Base-by-base conservation (phyloP, 1,140 invertebrate species). In the Neodiprion virginianus region DNA sequence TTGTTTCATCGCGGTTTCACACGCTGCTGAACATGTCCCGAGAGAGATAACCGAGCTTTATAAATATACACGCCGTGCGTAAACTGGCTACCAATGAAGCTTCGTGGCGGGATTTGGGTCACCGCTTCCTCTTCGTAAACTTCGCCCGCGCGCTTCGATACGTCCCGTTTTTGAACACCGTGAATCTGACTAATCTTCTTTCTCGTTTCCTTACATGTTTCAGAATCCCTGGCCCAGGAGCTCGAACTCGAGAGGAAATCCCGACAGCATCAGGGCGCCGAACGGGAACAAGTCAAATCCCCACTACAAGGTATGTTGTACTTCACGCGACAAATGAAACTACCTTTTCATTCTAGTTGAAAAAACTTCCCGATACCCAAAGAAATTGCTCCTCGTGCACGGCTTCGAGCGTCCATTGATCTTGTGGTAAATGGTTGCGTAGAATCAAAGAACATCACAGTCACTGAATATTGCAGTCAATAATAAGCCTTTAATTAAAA, bases 161-260 rank as follows among this genome's bases (percentile, higher is more conserved):
- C 53, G 5, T 9, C 7, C 28, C 28, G 28, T 40, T 40, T 40
- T 40, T 40, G 28, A 40, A 40, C 28, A 40, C 28, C 28, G 5
- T 40, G 28, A 4, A 40, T 5, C 28, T 40, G 28, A 40, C 28
- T 40, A 40, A 40, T 40, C 28, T 40, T 80, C 75, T 78, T 23
- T 77, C 23, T 79, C 74, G 81, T 82, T 67, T 84, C 50, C 77
- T 76, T 73, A 70, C 79, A 40, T 83, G 82, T 91, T 90, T 78
- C 90, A 96, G 95, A 96, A 90, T 94, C 94, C 67, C 88, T 96
- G 81, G 94, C 94, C 69, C 94, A 96, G 85, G 95, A 96, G 86
- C 90, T 96, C 79, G 94, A 96, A 88, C 91, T 95, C 90, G 95
- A 96, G 83, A 91, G 95, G 87, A 96, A 96, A 87, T 91, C 93